A percentile compares a stretch with the other conserved stretches of the same genome.
Evolutionary conservation across 2,797 vertebrate species (phyloP).

Genomic region (Rhabdomys pumilio): DNA sequence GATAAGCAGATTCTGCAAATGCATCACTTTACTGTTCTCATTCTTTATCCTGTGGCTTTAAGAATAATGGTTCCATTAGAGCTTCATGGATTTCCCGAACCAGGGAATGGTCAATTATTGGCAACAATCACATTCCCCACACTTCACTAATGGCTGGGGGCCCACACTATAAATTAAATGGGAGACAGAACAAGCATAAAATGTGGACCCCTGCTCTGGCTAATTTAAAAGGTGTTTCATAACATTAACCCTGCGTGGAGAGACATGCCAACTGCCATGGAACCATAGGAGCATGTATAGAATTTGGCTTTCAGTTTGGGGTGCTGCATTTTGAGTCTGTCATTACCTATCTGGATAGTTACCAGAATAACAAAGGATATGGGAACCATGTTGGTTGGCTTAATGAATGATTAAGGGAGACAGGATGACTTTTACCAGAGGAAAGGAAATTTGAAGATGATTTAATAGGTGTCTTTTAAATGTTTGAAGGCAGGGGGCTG

Average conservation of each 20-base stretch:
- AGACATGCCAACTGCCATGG: constrained; percentile 44
- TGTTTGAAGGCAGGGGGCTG: constrained; percentile 23
- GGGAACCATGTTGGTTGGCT: neutral
- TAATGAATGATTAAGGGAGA: constrained; percentile 40
- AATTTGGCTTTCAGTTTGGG: constrained; percentile 60
- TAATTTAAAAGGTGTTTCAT: constrained; percentile 87
- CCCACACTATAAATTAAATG: constrained; percentile 82
- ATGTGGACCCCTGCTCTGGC: constrained; percentile 77
- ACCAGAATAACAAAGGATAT: constrained; percentile 35
- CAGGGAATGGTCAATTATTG: constrained; percentile 78
- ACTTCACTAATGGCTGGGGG: constrained; percentile 82
- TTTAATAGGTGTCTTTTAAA: constrained; percentile 60
- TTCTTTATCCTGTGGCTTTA: constrained; percentile 75
- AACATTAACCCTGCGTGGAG: constrained; percentile 76
- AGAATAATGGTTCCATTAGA: constrained; percentile 80
- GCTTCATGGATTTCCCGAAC: constrained; percentile 81
- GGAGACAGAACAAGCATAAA: constrained; percentile 78
- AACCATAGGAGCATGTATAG: neutral
- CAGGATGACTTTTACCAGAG: constrained; percentile 48
- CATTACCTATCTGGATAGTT: constrained; percentile 57
- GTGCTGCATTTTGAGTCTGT: constrained; percentile 42
- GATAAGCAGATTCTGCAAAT: constrained; percentile 57
- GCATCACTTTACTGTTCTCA: constrained; percentile 71
- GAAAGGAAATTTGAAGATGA: constrained; percentile 60
- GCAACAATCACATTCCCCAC: constrained; percentile 80